phyloP scores from a whole-genome alignment of 2,113 vertebrate genomes.

The Amphilophus citrinellus region DNA sequence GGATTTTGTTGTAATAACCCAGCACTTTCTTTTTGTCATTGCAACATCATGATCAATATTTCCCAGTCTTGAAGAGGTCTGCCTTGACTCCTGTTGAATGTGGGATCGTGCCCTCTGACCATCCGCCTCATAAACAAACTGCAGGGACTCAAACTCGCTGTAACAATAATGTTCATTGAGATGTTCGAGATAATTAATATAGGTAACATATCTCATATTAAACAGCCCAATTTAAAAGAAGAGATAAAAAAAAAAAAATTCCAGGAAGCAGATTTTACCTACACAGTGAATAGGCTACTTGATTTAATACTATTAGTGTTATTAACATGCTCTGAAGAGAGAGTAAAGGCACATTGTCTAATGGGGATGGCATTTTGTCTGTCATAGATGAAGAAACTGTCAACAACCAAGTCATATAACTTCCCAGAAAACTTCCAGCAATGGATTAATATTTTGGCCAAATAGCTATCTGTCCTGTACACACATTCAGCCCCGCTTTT shows the following conservation, averaged over 20 bases:
- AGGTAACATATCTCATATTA: too few species aligned
- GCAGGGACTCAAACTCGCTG: neutral
- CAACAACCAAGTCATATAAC: constrained; percentile 48
- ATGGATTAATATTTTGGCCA: constrained; percentile 43
- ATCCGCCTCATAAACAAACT: neutral
- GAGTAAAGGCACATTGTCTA: constrained; percentile 15
- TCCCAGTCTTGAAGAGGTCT: neutral
- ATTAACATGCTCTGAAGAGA: neutral
- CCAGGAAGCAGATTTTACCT: too few species aligned
- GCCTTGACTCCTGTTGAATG: too few species aligned
- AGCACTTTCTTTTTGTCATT: neutral
- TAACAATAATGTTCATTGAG: neutral
- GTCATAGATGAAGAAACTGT: constrained; percentile 35
- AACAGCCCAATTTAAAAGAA: too few species aligned
- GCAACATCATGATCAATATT: neutral
- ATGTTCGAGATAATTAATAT: too few species aligned
- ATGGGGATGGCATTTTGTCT: constrained; percentile 43
- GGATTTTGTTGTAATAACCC: neutral
- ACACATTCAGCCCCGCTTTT: constrained; percentile 2
- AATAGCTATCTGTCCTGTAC: constrained; percentile 18
- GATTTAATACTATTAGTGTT: too few species aligned
- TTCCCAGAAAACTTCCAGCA: constrained; percentile 43
- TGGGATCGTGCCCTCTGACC: neutral
- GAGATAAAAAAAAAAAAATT: too few species aligned
- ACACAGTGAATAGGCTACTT: too few species aligned